phyloP scores from a whole-genome alignment of 2,113 vertebrate species.

The Sula dactylatra region DNA sequence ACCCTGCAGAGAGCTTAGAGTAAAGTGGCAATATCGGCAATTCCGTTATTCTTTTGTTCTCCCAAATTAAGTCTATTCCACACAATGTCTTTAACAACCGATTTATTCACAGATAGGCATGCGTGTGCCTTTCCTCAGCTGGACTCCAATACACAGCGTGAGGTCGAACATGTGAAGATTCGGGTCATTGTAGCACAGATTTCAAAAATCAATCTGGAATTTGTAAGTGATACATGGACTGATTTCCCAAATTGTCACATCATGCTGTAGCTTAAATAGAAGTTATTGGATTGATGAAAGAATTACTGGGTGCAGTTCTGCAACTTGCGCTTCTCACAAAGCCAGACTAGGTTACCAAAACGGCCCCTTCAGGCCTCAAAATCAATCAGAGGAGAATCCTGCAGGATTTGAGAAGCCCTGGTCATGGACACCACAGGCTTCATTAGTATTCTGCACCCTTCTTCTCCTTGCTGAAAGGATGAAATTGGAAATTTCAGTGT shows the following conservation, averaged over 20 bases:
- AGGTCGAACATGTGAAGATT: background rate
- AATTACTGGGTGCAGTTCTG: background rate
- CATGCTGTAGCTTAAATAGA: background rate
- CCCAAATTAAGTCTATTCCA: background rate
- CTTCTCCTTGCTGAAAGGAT: background rate
- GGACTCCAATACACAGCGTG: background rate
- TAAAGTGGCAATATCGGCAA: background rate
- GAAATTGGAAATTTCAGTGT: background rate
- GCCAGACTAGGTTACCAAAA: background rate
- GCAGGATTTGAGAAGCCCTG: background rate
- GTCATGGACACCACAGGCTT: accelerated
- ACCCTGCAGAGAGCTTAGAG: background rate
- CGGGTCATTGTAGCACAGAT: background rate
- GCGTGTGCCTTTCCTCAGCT: background rate
- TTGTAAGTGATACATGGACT: background rate
- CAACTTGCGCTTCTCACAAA: background rate
- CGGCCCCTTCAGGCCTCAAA: background rate
- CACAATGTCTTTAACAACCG: background rate
- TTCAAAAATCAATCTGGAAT: background rate
- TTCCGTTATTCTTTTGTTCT: background rate
- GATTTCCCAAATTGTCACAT: background rate
- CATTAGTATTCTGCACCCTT: background rate
- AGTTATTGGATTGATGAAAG: background rate
- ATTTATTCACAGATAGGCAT: background rate
- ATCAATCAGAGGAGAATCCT: background rate